Conservation (phyloP, 2,888 invertebrate species). For the Drosophila longiperda region DNA sequence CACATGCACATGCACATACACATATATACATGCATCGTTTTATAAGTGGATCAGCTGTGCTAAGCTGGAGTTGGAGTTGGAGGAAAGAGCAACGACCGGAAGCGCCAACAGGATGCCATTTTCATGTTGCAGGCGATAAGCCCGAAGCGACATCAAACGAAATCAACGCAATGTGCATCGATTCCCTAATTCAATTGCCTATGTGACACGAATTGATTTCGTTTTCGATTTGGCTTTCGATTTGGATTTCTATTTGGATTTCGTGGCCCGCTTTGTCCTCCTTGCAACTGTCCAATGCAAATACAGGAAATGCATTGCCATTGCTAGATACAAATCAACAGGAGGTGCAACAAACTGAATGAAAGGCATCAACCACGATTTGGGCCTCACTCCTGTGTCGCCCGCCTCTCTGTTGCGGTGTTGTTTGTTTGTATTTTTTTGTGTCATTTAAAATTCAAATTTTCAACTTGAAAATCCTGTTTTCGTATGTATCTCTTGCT, state of each 20-base stretch:
- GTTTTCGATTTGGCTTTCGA: slow-evolving; percentile 36
- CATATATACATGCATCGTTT: neutral
- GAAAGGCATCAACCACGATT: slow-evolving; percentile 23
- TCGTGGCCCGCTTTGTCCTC: neutral
- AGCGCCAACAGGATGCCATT: slow-evolving; percentile 67
- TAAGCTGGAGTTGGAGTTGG: slow-evolving; percentile 8
- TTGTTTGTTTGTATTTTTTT: slow-evolving; percentile 7
- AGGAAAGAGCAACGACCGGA: slow-evolving; percentile 57
- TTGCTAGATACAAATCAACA: slow-evolving; percentile 47
- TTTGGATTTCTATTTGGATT: slow-evolving; percentile 1
- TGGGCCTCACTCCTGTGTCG: neutral
- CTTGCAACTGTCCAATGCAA: slow-evolving; percentile 4
- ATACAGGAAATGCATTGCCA: slow-evolving; percentile 62
- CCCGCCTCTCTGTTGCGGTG: neutral
- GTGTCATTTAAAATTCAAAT: slow-evolving; percentile 68
- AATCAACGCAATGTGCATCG: slow-evolving; percentile 23
- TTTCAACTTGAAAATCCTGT: slow-evolving; percentile 69
- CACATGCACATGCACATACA: neutral
- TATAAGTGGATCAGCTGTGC: slow-evolving; percentile 47
- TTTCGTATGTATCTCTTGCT: slow-evolving; percentile 38
- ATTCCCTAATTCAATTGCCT: slow-evolving; percentile 65
- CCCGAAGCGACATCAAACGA: slow-evolving; percentile 29
- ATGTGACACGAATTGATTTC: slow-evolving; percentile 74
- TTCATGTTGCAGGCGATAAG: slow-evolving; percentile 61
- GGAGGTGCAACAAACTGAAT: neutral